Percentiles rank a stretch among this genome's conserved stretches.
Evolutionary conservation across 2,888 invertebrate species (phyloP).

Genomic region (Ennomos erosarius): DNA sequence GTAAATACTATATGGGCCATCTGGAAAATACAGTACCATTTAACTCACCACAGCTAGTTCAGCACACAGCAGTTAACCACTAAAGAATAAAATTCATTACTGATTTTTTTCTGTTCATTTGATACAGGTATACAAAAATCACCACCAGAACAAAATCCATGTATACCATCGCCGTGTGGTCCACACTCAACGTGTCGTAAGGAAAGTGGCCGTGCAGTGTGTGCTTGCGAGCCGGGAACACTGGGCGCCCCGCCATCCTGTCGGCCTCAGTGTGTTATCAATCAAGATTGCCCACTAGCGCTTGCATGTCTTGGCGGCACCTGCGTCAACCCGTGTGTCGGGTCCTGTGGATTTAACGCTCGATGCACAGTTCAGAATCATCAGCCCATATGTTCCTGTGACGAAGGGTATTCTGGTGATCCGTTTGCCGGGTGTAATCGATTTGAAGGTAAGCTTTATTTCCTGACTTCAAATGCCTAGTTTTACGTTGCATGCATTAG

Average conservation of each 20-base stretch:
- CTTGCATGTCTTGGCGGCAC: constrained; percentile 89
- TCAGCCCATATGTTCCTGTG: constrained; percentile 90
- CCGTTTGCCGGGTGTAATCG: constrained; percentile 91
- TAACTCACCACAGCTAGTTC: no score
- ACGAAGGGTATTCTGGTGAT: constrained; percentile 91
- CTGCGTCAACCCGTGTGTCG: constrained; percentile 91
- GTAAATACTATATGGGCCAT: no score
- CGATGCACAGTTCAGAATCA: constrained; percentile 90
- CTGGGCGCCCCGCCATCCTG: constrained; percentile 92
- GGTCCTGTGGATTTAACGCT: constrained; percentile 91
- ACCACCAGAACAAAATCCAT: constrained; percentile 82
- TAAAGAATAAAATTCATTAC: background rate
- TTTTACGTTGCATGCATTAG: constrained; percentile 23
- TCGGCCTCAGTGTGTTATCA: constrained; percentile 91
- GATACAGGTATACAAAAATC: constrained; percentile 55
- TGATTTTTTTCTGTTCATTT: background rate
- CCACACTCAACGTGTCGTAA: constrained; percentile 87
- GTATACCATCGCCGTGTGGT: constrained; percentile 89
- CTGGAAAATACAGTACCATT: no score
- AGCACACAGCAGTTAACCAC: no score
- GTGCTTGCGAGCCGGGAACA: constrained; percentile 90
- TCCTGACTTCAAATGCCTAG: background rate
- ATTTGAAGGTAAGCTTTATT: constrained; percentile 79
- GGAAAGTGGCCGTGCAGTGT: constrained; percentile 88
- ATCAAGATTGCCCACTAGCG: constrained; percentile 91